Evolutionary conservation across 2,888 invertebrate species (phyloP).

Genomic region (Melinopterus prodromus): DNA sequence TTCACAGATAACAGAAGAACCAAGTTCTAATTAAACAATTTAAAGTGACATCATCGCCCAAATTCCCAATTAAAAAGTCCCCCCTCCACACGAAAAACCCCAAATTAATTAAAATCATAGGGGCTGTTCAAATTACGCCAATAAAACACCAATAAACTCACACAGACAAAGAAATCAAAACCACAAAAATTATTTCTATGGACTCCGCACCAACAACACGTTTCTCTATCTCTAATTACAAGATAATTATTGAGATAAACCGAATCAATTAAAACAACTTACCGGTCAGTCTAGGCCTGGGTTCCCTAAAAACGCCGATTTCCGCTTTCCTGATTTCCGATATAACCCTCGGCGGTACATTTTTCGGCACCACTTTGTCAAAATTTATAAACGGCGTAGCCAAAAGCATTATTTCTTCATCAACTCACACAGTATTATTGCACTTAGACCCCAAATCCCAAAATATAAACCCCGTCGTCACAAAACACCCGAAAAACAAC

Average conservation of each 20-base stretch:
- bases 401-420: constrained; percentile 41
- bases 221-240: too few relatives aligned
- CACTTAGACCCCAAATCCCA: not conserved
- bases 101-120: not conserved
- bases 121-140: not conserved
- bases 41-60: not conserved
- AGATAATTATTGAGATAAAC: not conserved
- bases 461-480: not conserved
- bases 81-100: not conserved
- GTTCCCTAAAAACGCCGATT: constrained; percentile 45
- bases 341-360: constrained; percentile 56
- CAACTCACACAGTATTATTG: not conserved
- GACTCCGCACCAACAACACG: too few relatives aligned
- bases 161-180: not conserved
- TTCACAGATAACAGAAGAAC: not conserved
- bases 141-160: not conserved
- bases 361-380: constrained; percentile 40
- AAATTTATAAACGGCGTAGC: constrained; percentile 42
- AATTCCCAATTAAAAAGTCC: not conserved
- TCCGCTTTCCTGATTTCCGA: constrained; percentile 56
- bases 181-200: not conserved
- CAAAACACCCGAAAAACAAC: constrained; percentile 10
- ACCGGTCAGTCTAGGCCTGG: constrained; percentile 56
- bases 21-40: not conserved
- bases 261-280: constrained; percentile 36